A percentile compares a stretch with the other conserved stretches of the same genome.
Evolutionary conservation across 2,113 vertebrate genomes (phyloP).

Genomic region (Falco punctatus): DNA sequence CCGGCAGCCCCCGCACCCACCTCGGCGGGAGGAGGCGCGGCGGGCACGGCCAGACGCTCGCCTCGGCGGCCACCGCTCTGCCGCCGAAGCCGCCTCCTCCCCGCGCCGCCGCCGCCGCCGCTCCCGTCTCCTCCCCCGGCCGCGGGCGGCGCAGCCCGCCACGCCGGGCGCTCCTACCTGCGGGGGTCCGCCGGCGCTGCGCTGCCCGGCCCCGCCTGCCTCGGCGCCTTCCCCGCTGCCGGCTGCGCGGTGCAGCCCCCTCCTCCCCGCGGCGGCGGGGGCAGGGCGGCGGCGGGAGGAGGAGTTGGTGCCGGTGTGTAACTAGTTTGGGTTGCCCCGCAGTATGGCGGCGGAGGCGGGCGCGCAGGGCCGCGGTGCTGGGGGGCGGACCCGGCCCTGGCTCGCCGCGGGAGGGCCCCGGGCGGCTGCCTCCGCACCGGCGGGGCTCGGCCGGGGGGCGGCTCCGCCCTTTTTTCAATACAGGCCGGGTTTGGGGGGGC

Average conservation of each 20-base stretch:
- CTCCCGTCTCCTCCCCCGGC: background rate
- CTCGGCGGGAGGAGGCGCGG: background rate
- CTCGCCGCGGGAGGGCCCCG: background rate
- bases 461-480: no score
- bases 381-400: background rate
- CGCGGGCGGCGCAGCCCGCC: background rate
- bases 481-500: no score
- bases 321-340: conserved; percentile 51
- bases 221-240: background rate
- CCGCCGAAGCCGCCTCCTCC: background rate
- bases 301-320: background rate
- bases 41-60: background rate
- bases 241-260: background rate
- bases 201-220: background rate
- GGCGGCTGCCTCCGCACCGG: no score
- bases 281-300: background rate
- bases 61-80: background rate
- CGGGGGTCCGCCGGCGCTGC: background rate
- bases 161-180: background rate
- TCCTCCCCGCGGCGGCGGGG: background rate
- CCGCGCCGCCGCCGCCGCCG: background rate
- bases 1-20: background rate
- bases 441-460: background rate
- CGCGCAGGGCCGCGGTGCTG: background rate
- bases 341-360: conserved; percentile 70